Percentiles rank a stretch among this genome's conserved stretches.
phyloP scores from a whole-genome alignment of 2,113 vertebrate species.

The Lates calcarifer region DNA sequence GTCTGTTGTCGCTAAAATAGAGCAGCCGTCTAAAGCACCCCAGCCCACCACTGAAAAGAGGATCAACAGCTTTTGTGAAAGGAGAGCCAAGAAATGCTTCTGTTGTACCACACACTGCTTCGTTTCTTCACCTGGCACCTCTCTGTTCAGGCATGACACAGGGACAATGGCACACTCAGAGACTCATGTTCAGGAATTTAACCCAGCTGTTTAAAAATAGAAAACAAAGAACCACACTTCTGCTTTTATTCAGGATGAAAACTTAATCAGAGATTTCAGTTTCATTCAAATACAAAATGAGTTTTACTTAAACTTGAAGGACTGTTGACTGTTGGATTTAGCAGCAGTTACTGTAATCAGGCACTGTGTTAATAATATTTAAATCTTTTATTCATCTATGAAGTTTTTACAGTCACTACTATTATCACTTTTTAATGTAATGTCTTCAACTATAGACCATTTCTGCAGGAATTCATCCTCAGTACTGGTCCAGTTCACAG shows the following conservation, averaged over 20 bases:
- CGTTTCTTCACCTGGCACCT: conserved; percentile 3
- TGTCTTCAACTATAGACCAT: no score
- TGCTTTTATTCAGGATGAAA: neutral
- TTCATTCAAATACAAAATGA: neutral
- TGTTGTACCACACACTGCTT: conserved; percentile 25
- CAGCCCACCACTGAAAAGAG: conserved; percentile 44
- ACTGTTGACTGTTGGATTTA: no score
- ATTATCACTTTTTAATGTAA: no score
- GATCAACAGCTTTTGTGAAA: conserved; percentile 52
- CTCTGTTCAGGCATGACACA: conserved; percentile 21
- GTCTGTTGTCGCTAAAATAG: conserved; percentile 49
- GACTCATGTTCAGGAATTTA: conserved; percentile 28
- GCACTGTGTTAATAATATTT: no score
- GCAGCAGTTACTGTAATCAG: neutral
- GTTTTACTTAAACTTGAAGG: neutral
- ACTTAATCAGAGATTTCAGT: conserved; percentile 23
- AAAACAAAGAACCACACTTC: neutral
- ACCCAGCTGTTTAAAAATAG: neutral
- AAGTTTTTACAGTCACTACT: no score
- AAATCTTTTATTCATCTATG: no score
- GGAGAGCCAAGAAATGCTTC: conserved; percentile 30
- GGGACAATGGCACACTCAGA: conserved; percentile 18
- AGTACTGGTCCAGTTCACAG: neutral
- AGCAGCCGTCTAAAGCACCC: conserved; percentile 38
- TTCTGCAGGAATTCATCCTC: neutral